Percentiles rank a stretch among this genome's conserved stretches.
These are phyloP conservation scores for Drosophila sp. DNA, from an alignment of 1,140 invertebrate species.

Conservation along the genomic window DNA sequence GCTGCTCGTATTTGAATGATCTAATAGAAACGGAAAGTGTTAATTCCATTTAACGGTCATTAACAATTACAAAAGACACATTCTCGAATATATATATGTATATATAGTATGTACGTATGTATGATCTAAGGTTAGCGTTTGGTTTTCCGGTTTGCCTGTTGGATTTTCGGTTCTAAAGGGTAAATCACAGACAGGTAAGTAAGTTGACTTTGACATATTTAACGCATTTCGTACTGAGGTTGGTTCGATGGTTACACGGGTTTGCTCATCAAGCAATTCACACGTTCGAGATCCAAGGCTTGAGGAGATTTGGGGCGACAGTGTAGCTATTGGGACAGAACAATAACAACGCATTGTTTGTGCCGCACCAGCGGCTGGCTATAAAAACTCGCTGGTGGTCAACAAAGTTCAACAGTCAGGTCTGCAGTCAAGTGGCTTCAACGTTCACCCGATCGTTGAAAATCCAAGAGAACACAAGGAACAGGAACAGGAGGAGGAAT, in stretches of 20 bases:
- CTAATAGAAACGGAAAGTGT: constrained; percentile 66
- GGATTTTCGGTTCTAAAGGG: constrained; percentile 1
- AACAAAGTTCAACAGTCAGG: constrained; percentile 68
- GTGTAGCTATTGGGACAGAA: constrained; percentile 27
- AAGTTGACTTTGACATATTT: constrained; percentile 72
- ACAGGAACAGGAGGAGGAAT: neutral
- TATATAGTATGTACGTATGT: too few species aligned
- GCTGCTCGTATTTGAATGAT: neutral
- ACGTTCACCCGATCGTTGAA: too few species aligned
- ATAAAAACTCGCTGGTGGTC: constrained; percentile 59
- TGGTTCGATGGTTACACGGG: neutral
- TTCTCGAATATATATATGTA: constrained; percentile 12
- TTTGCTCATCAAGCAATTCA: constrained; percentile 66
- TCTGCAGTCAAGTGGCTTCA: constrained; percentile 13
- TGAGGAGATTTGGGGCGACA: constrained; percentile 1
- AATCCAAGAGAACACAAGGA: neutral
- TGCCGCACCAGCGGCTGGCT: neutral
- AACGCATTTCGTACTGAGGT: constrained; percentile 21
- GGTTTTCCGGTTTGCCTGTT: neutral
- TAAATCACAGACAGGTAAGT: constrained; percentile 30
- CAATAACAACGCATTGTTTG: constrained; percentile 61
- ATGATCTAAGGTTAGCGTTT: neutral
- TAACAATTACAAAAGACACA: constrained; percentile 33
- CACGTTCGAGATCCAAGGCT: constrained; percentile 39
- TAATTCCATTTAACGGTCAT: constrained; percentile 60